Evolutionary conservation across 2,888 invertebrate genomes (phyloP), one percentile per base, ranked within the genome.

Genomic region (Stenodema calcarata): DNA sequence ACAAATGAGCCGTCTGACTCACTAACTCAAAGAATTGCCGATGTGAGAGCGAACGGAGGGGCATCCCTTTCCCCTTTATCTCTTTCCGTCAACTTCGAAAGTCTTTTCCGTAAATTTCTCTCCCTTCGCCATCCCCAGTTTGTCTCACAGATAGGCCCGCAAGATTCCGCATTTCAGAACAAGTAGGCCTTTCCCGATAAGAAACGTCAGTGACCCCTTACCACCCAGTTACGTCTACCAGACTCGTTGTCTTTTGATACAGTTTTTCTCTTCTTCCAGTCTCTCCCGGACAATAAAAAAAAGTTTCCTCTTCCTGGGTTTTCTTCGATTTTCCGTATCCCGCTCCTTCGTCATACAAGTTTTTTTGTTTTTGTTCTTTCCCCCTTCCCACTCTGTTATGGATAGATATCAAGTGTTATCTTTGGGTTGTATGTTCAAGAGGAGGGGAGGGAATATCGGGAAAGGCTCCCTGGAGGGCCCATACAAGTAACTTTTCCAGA

Each of bases 71-170:
- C 0, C n/a, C 23, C 78, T 78, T 78, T n/a, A 78, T 78, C 78
- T 78, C 44, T 23, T 18, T 27, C 82, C 62, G 82, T 82, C 82
- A 82, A 82, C 82, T 82, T 69, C 80, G 47, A 41, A 79, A 82
- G 82, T 82, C 69, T 82, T 82, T 82, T 82, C 82, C 69, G 27
- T 41, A 69, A 82, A 82, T 82, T 82, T 78, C 78, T 44, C 35
- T 44, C 78, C 78, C 44, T 42, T 44, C 23, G 42, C 76, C 14
- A n/a, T 27, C 41, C 23, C 78, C 78, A 42, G 78, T 78, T 78
- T 18, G 23, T 23, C 62, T 18, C 78, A 78, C 78, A 78, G 78
- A 78, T 78, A 42, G 42, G 78, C 27, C 23, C 44, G 80, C 47
- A 69, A 69, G 69, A 69, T 69, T 82, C 69, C 69, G 41, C 82